Base-by-base conservation (phyloP, 1,140 invertebrate species). In the Marisa cornuarietis region DNA sequence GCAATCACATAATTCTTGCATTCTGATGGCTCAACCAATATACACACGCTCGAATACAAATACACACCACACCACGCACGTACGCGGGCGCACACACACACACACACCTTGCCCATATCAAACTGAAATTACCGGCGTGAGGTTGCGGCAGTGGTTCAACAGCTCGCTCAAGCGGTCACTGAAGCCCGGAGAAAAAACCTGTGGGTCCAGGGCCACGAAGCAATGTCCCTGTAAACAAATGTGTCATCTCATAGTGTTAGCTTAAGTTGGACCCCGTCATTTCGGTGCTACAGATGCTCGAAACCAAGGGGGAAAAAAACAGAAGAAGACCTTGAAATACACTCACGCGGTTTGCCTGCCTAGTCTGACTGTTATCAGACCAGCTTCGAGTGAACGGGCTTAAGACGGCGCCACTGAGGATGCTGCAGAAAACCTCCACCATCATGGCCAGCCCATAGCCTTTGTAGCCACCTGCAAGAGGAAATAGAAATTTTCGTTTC, bases 191-290 rank as follows among this genome's bases (percentile, higher is more conserved):
- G 94, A 95, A 91, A 99, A 98, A 84, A 92, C 94, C 10, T 93
- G 91, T 0, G 96, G 96, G 92, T 98, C 93, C 11, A 99, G 93
- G 0, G 96, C 96, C 63, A 98, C 93, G 89, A 98, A 98, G 84
- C 96, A 96, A 76, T 98, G 97, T 0, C 96, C 96, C 84, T 71
- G 96, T 42, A 42, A 42, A 42, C 31, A 42, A 42, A 42, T 0
- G 6, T 42, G 31, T 42, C 31, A 42, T 42, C 31, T 42, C 31
- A 6, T 6, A 42, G 6, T 6, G 31, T 42, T 42, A 42, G 31
- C 31, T 42, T 42, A 4, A 42, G 31, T 42, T 42, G 31, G 31
- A 42, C 31, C n/a, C n/a, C n/a, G n/a, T 42, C 31, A 42, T 6
- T 42, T 6, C 31, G 31, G 31, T 42, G 22, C 65, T 68, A 68